Base-by-base conservation (phyloP, 2,888 invertebrate genomes). In the Neoscelio sp. region DNA sequence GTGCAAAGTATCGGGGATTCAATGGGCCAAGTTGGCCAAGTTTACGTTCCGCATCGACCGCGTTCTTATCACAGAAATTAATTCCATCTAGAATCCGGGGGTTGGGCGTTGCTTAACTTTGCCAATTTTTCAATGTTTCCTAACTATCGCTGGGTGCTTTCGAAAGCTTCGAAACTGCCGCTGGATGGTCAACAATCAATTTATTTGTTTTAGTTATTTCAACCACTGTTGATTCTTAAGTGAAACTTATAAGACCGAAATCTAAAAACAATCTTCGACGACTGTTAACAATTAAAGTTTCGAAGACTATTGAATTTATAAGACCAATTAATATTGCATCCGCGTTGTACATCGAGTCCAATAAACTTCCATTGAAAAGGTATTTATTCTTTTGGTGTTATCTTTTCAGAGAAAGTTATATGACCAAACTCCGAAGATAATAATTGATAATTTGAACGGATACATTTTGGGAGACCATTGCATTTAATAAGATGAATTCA, bases 21-120 rank as follows among this genome's bases (percentile, higher is more conserved):
- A 80, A 80, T 73, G 80, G 77, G 70, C 58, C 74, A 80, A 82
- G 54, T 82, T 80, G 56, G 65, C 54, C 42, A 77, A 79, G 78
- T 80, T 74, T 70, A 42, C 62, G 67, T 46, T 70, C 73, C 52
- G 64, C 75, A 77, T 74, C 77, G 75, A 80, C 78, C 33, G 52
- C 50, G 74, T 62, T 76, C 76, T 73, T 80, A 76, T 76, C 62
- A 64, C 10, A 42, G 10, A 64, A 76, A 80, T 76, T 80, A 60
- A 76, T 76, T 64, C 44, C 23, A 46, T 50, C 50, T n/a, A 50
- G 33, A 35, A 7, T 20, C n/a, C 12, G 48, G 35, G 64, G 73
- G 28, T 13, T 44, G 46, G 40, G 38, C 18, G 30, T 35, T 26
- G 15, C 15, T 48, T 17, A 80, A 80, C 79, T 80, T 76, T 80